These are phyloP conservation scores for Chanos chanos DNA, from an alignment of 2,797 vertebrate genomes.

Conservation along the genomic window DNA sequence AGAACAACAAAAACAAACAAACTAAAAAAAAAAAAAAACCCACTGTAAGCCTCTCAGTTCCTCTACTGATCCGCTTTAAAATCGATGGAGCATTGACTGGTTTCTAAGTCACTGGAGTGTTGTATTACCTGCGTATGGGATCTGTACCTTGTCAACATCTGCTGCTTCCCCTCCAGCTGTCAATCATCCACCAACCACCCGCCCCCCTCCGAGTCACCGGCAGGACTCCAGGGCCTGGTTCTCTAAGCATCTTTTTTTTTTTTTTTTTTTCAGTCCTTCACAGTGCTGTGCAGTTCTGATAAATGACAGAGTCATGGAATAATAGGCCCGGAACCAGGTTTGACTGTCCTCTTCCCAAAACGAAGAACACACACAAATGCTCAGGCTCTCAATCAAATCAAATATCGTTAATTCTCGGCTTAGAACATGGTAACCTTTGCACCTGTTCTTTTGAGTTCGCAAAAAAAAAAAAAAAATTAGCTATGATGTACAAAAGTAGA, in stretches of 20 bases:
- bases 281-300: constrained; percentile 26
- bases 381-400: too few relatives aligned
- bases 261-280: constrained; percentile 25
- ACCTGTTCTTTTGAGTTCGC: too few relatives aligned
- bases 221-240: constrained; percentile 15
- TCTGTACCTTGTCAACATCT: constrained; percentile 27
- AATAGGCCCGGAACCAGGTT: constrained; percentile 30
- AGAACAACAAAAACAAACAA: too few relatives aligned
- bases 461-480: too few relatives aligned
- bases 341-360: constrained; percentile 30
- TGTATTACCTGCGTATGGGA: background rate
- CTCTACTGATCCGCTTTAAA: background rate
- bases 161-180: constrained; percentile 22
- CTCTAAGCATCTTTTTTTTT: constrained; percentile 36
- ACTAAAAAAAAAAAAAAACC: too few relatives aligned
- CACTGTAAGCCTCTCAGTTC: too few relatives aligned
- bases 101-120: background rate
- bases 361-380: constrained; percentile 22
- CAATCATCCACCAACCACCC: constrained; percentile 18
- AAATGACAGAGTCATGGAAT: constrained; percentile 31
- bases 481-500: too few relatives aligned
- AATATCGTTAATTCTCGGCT: too few relatives aligned
- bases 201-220: too few relatives aligned
- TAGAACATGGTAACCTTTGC: too few relatives aligned
- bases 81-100: background rate